Evolutionary conservation across 2,797 vertebrate genomes (phyloP).

Genomic region (Cheirogaleus major): DNA sequence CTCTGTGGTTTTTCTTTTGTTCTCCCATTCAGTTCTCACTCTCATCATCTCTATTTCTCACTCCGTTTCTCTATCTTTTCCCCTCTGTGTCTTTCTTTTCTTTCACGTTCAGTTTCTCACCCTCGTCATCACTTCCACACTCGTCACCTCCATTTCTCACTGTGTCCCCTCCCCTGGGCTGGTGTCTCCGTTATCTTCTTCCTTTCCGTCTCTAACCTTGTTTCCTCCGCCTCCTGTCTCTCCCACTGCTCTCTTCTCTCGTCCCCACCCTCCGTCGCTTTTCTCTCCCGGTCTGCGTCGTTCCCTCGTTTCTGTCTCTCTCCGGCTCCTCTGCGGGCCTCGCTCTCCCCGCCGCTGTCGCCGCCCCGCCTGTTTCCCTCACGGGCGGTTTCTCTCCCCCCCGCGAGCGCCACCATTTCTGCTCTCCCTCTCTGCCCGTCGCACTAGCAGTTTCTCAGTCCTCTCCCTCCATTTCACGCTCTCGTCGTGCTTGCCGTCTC

Average conservation of each 20-base stretch:
- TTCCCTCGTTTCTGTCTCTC: background rate
- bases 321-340: background rate
- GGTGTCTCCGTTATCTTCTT: too few relatives aligned
- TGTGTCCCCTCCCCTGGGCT: background rate
- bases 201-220: too few relatives aligned
- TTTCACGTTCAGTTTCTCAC: background rate
- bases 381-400: background rate
- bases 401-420: too few relatives aligned
- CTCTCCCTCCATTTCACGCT: background rate
- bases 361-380: background rate
- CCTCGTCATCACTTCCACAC: background rate
- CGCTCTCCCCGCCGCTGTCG: too few relatives aligned
- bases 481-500: constrained; percentile 2
- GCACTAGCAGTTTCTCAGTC: rapidly evolving
- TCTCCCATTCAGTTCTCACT: background rate
- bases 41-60: background rate
- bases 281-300: background rate
- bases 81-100: background rate
- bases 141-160: too few relatives aligned
- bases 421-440: rapidly evolving
- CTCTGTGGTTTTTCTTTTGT: too few relatives aligned
- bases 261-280: rapidly evolving
- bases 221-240: too few relatives aligned
- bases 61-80: background rate
- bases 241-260: too few relatives aligned